A percentile compares a stretch with the other conserved stretches of the same genome.
phyloP scores from a whole-genome alignment of 1,140 invertebrate species.

The Heliconius eleuchia region DNA sequence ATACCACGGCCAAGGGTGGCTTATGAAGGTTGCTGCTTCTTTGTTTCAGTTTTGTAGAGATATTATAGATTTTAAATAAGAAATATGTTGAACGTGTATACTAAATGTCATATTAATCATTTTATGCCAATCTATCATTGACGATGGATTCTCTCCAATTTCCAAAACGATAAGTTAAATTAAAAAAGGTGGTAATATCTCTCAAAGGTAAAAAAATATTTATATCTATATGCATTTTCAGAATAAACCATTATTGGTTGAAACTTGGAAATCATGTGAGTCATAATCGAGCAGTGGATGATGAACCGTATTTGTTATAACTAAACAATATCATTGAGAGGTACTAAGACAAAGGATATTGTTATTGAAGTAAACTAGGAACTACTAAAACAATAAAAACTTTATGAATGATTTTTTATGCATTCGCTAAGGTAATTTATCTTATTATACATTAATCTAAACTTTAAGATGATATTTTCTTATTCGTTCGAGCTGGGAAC shows the following conservation, averaged over 20 bases:
- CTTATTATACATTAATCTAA: background rate
- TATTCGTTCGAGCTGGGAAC: background rate
- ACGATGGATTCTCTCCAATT: too few species aligned
- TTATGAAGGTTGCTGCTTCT: slow-evolving; percentile 71
- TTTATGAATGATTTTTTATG: background rate
- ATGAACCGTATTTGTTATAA: slow-evolving; percentile 4
- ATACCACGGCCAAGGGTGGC: slow-evolving; percentile 78
- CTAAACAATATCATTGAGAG: slow-evolving; percentile 15
- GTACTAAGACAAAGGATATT: slow-evolving; percentile 11
- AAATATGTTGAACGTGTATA: background rate
- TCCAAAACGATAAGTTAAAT: background rate
- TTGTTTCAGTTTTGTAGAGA: slow-evolving; percentile 46
- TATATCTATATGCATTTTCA: background rate
- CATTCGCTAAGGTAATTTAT: background rate
- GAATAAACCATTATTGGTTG: background rate
- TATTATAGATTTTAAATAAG: background rate
- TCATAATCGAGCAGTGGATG: slow-evolving; percentile 3
- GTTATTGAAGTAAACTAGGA: slow-evolving; percentile 6
- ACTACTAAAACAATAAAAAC: background rate
- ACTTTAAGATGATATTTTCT: background rate
- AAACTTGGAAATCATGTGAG: background rate
- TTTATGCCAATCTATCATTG: too few species aligned
- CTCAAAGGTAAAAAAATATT: too few species aligned
- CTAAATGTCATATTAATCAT: background rate
- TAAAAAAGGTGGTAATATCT: background rate